These are phyloP conservation scores for Bombus cullumanus DNA, from an alignment of 1,140 invertebrate genomes.

Conservation along the genomic window DNA sequence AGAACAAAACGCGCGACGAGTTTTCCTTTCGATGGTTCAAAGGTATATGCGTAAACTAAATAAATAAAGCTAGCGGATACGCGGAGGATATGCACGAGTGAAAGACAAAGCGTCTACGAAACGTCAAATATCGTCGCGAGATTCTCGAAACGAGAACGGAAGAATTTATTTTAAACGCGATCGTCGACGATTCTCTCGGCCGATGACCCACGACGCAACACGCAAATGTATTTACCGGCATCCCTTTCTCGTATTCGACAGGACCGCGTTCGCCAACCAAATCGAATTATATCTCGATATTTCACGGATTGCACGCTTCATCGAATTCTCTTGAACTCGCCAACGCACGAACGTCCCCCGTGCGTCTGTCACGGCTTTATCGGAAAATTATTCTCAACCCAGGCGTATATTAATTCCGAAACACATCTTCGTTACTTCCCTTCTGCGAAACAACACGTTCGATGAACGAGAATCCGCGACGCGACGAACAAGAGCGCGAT, in stretches of 20 bases:
- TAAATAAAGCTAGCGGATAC: no score
- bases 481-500: no score
- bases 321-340: slow-evolving; percentile 1
- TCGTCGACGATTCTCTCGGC: not conserved
- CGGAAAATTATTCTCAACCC: not conserved
- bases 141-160: not conserved
- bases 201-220: slow-evolving; percentile 10
- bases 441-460: not conserved
- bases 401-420: not conserved
- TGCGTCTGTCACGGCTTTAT: not conserved
- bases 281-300: slow-evolving; percentile 47
- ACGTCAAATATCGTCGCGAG: not conserved
- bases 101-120: not conserved
- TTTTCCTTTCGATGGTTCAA: no score
- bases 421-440: not conserved
- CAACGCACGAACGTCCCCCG: not conserved
- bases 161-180: not conserved
- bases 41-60: no score
- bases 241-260: slow-evolving; percentile 23
- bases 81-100: no score
- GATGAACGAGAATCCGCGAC: not conserved
- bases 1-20: not conserved
- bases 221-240: slow-evolving; percentile 46
- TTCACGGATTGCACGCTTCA: slow-evolving; percentile 18
- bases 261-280: not conserved